A percentile compares a stretch with the other conserved stretches of the same genome.
These are phyloP conservation scores for Salpingus planirostris DNA, from an alignment of 2,888 invertebrate genomes.

Conservation along the genomic window DNA sequence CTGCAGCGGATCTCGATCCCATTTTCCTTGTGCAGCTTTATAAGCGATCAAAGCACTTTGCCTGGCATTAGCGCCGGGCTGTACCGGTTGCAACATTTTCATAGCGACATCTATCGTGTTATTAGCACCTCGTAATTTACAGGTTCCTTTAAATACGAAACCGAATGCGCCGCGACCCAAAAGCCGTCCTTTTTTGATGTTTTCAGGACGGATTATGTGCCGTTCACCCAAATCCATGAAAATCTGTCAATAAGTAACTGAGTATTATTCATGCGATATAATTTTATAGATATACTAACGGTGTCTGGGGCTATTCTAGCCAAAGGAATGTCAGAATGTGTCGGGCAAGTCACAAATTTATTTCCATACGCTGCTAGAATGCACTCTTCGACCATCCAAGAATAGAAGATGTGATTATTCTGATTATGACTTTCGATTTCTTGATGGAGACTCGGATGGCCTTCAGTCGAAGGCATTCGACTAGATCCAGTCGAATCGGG, in stretches of 20 bases:
- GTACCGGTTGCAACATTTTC: slow-evolving; percentile 92
- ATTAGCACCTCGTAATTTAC: slow-evolving; percentile 51
- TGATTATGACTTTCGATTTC: slow-evolving; percentile 16
- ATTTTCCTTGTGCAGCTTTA: slow-evolving; percentile 63
- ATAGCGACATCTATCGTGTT: slow-evolving; percentile 70
- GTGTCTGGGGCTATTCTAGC: slow-evolving; percentile 88
- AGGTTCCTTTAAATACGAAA: slow-evolving; percentile 81
- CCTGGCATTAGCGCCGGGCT: slow-evolving; percentile 65
- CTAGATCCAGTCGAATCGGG: slow-evolving; percentile 73
- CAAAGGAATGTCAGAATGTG: slow-evolving; percentile 67
- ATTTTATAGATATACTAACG: slow-evolving; percentile 42
- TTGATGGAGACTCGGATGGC: slow-evolving; percentile 49
- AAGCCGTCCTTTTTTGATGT: slow-evolving; percentile 64
- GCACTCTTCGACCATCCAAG: slow-evolving; percentile 95
- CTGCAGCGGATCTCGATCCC: slow-evolving; percentile 88
- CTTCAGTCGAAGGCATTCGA: slow-evolving; percentile 75
- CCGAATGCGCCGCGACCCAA: slow-evolving; percentile 97
- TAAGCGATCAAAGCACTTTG: slow-evolving; percentile 50
- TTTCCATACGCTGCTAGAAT: slow-evolving; percentile 78
- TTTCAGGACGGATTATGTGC: slow-evolving; percentile 72
- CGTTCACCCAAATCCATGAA: slow-evolving; percentile 82
- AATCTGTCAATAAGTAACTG: slow-evolving; percentile 43
- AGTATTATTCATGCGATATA: not conserved
- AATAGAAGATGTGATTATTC: slow-evolving; percentile 46
- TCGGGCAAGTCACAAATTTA: slow-evolving; percentile 63